These are phyloP conservation scores for Argentina silus DNA, from an alignment of 2,797 vertebrate species.

Conservation along the genomic window DNA sequence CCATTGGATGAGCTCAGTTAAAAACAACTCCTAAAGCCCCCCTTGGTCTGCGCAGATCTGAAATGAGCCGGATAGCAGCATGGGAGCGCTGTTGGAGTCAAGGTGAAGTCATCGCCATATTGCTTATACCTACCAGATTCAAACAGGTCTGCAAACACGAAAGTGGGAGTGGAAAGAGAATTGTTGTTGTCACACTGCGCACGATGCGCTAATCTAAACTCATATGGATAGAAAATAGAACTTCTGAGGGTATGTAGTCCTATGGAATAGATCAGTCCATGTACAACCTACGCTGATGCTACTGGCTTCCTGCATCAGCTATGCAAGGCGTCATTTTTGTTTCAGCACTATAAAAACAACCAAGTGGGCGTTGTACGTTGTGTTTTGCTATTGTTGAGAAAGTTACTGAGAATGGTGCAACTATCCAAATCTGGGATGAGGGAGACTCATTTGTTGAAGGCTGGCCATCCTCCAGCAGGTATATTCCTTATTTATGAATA, in stretches of 20 bases:
- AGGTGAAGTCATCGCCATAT: not conserved
- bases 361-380: constrained; percentile 36
- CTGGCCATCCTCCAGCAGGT: constrained; percentile 82
- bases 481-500: not conserved
- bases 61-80: not conserved
- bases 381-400: constrained; percentile 17
- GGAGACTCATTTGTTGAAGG: constrained; percentile 64
- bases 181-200: not conserved
- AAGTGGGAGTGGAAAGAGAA: not conserved
- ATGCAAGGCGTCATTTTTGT: constrained; percentile 44
- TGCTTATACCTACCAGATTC: not conserved
- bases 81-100: too few species aligned
- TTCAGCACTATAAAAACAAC: constrained; percentile 63
- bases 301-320: constrained; percentile 48
- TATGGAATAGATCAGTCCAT: not conserved
- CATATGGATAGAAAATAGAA: not conserved
- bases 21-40: too few species aligned
- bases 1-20: too few species aligned
- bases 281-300: not conserved
- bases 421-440: constrained; percentile 63
- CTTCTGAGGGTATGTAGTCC: not conserved
- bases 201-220: not conserved
- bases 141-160: not conserved
- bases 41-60: not conserved
- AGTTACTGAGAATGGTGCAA: constrained; percentile 72